Evolutionary conservation across 1,140 invertebrate genomes (phyloP), one percentile per base, ranked within the genome.

Genomic region (Hyphantria cunea): DNA sequence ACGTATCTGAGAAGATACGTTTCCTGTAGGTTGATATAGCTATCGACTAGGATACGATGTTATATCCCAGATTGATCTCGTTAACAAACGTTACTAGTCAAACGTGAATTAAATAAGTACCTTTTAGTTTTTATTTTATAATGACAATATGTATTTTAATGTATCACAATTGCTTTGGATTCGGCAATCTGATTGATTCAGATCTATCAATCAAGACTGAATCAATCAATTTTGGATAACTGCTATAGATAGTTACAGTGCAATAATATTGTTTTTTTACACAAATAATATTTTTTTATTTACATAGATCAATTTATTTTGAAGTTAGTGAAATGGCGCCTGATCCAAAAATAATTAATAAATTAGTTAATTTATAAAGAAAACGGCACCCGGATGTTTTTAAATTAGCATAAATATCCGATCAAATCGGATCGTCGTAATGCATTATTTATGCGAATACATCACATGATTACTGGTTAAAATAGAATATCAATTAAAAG

Each of bases 31-130:
- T 49, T 45, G 55, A 58, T 33, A 37, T 6, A 34, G 45, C 54
- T 56, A 56, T 58, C 45, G 55, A 58, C 44, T 37, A n/a, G 7
- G n/a, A 49, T n/a, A 49, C 39, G 37, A 13, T 58, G 55, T 48
- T 48, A 33, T 34, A 15, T 45, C 31, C 54, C 55, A 49, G 45
- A 58, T 70, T 84, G 85, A 88, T 88, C 83, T 88, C 85, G 78
- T 67, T 78, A 74, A 80, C 66, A 66, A 80, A 82, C 82, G 78
- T 84, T 81, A 82, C 83, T 88, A 88, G 85, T 88, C 85, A 88
- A 71, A 80, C 72, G 71, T 56, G 42, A 58, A 64, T 12, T 58
- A 50, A 55, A 64, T n/a, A 56, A 64, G 53, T 44, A 44, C 39
- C 33, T 39, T 58, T 58, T 58, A 58, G 45, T 58, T 58, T 56